Evolutionary conservation across 2,113 vertebrate species (phyloP).

Genomic region (Strix aluco): DNA sequence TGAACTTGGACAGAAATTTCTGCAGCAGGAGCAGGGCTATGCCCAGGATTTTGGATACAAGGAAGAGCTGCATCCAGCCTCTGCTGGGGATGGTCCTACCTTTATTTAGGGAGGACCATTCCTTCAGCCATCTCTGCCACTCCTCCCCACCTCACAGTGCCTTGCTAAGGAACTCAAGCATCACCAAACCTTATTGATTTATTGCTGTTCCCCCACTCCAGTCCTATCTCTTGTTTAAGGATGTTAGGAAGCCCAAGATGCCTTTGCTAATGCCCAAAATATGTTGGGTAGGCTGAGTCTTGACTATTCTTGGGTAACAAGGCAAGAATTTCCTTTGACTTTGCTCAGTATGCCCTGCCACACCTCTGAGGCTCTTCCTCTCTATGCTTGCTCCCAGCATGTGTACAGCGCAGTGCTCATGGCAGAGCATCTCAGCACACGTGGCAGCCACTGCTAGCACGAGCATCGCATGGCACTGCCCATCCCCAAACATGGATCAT

Average conservation of each 20-base stretch:
- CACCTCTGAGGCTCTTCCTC: neutral
- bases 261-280: neutral
- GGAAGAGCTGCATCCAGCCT: neutral
- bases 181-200: neutral
- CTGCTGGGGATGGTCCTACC: neutral
- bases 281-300: neutral
- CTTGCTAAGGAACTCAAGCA: neutral
- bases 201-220: neutral
- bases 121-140: neutral
- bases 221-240: neutral
- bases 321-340: neutral
- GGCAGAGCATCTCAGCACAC: neutral
- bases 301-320: neutral
- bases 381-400: rapidly evolving
- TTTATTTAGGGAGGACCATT: neutral
- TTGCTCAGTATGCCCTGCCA: neutral
- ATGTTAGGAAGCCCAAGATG: neutral
- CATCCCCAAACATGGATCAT: rapidly evolving
- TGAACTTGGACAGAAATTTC: neutral
- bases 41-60: neutral
- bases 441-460: neutral
- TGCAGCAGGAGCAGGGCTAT: neutral
- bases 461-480: neutral
- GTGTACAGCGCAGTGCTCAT: neutral
- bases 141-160: neutral